Percentiles rank a stretch among this genome's conserved stretches.
Conservation (phyloP, 2,888 invertebrate genomes). For the Spisula subtruncata region DNA sequence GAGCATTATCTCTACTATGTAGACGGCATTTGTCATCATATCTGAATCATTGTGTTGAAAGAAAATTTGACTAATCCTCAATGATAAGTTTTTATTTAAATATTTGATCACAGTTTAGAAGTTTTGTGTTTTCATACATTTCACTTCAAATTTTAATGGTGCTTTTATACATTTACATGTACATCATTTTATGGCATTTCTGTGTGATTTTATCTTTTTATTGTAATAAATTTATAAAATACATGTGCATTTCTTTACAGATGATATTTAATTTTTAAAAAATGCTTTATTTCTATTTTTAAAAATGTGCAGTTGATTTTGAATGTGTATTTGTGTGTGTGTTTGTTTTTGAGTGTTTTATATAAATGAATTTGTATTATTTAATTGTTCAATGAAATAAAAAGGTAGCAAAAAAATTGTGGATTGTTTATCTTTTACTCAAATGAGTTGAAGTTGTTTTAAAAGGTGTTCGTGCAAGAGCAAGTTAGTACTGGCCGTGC, state of each 20-base stretch:
- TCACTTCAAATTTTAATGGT: too few species aligned
- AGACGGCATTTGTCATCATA: too few species aligned
- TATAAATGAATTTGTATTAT: constrained; percentile 1
- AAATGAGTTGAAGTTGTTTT: not conserved
- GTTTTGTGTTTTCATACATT: too few species aligned
- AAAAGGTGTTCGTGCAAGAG: too few species aligned
- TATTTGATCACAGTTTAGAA: too few species aligned
- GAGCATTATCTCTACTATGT: too few species aligned
- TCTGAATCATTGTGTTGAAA: too few species aligned
- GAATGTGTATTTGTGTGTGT: not conserved
- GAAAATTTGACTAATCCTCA: too few species aligned
- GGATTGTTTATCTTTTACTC: not conserved
- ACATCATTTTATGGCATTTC: too few species aligned
- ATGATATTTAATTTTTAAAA: not conserved
- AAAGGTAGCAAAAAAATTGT: not conserved
- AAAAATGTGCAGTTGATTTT: not conserved
- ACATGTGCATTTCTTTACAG: not conserved
- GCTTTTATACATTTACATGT: too few species aligned
- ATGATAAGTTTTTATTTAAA: too few species aligned
- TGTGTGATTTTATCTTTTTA: not conserved
- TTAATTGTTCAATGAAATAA: constrained; percentile 19
- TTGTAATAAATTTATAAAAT: not conserved
- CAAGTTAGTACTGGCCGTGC: too few species aligned
- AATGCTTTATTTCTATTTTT: constrained; percentile 6
- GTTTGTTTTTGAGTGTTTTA: constrained; percentile 11